A percentile compares a stretch with the other conserved stretches of the same genome.
These are phyloP conservation scores for Metellina segmentata DNA, from an alignment of 2,888 invertebrate genomes.

Conservation along the genomic window DNA sequence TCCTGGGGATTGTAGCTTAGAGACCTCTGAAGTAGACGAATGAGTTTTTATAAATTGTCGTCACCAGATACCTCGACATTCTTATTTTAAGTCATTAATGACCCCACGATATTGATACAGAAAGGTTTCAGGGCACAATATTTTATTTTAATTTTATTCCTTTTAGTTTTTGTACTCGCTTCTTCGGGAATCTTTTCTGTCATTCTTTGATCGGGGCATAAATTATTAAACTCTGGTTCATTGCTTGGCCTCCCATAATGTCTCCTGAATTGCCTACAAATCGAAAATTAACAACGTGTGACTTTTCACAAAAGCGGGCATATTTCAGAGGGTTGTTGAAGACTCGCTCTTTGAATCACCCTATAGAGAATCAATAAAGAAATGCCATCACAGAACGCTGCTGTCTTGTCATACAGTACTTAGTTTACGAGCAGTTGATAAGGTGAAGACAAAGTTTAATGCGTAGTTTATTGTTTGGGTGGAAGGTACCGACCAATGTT, in stretches of 20 bases:
- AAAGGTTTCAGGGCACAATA: not conserved
- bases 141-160: not conserved
- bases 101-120: too few relatives aligned
- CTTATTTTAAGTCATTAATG: too few relatives aligned
- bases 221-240: slow-evolving; percentile 47
- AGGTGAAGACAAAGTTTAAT: slow-evolving; percentile 21
- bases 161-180: not conserved
- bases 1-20: too few relatives aligned
- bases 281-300: slow-evolving; percentile 53
- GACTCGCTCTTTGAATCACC: not conserved
- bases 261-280: slow-evolving; percentile 10
- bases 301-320: slow-evolving; percentile 17
- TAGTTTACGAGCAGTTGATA: slow-evolving; percentile 27
- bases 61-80: too few relatives aligned
- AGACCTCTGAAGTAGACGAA: too few relatives aligned
- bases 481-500: slow-evolving; percentile 19
- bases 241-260: slow-evolving; percentile 3
- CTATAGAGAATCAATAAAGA: slow-evolving; percentile 45
- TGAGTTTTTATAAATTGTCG: too few relatives aligned
- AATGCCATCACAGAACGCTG: slow-evolving; percentile 16
- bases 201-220: slow-evolving; percentile 3
- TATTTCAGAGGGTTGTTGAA: slow-evolving; percentile 33
- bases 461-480: not conserved
- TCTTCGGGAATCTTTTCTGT: not conserved
- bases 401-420: not conserved